Evolutionary conservation across 2,797 vertebrate species (phyloP).

Genomic region (Thunnus albacares): DNA sequence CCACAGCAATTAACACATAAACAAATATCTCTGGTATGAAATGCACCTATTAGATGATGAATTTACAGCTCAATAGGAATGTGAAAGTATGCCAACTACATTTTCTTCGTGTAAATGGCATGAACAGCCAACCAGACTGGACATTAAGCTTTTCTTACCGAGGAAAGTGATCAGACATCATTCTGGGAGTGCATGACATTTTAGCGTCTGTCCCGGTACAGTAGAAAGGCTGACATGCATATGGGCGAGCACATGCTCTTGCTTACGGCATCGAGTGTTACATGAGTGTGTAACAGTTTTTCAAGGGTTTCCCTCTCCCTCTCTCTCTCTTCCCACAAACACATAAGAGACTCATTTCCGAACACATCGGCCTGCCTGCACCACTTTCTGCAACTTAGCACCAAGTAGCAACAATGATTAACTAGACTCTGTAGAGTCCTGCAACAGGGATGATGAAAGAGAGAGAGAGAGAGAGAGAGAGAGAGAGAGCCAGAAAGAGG

Average conservation of each 20-base stretch:
- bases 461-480: not conserved
- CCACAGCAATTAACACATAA: not conserved
- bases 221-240: slow-evolving; percentile 14
- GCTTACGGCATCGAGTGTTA: slow-evolving; percentile 15
- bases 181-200: slow-evolving; percentile 7
- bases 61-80: slow-evolving; percentile 4
- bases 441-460: slow-evolving; percentile 32
- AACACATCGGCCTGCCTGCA: slow-evolving; percentile 20
- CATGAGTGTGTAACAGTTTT: slow-evolving; percentile 19
- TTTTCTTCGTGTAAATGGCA: not conserved
- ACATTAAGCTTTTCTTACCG: slow-evolving; percentile 42
- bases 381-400: slow-evolving; percentile 64
- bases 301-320: slow-evolving; percentile 51
- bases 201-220: slow-evolving; percentile 3
- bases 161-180: slow-evolving; percentile 8
- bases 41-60: not conserved
- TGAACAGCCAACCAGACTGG: not conserved
- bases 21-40: not conserved
- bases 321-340: slow-evolving; percentile 10
- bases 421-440: slow-evolving; percentile 44
- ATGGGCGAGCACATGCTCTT: slow-evolving; percentile 45
- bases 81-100: not conserved
- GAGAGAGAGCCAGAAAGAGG: not conserved
- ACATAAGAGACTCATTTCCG: slow-evolving; percentile 25
- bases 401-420: slow-evolving; percentile 73